phyloP scores from a whole-genome alignment of 2,797 vertebrate species.

The Dermochelys coriacea region DNA sequence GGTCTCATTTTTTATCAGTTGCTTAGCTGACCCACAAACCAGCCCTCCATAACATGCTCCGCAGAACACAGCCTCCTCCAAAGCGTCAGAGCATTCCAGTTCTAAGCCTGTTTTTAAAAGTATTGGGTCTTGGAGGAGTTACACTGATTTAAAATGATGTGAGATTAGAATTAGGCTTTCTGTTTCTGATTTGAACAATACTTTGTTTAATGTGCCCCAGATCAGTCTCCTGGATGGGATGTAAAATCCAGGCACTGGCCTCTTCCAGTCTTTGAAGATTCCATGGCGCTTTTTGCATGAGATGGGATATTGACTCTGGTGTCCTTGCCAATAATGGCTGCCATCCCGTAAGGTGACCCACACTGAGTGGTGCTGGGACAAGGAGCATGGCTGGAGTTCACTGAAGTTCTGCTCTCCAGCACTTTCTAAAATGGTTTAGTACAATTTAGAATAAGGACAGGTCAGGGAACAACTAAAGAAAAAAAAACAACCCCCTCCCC shows the following conservation, averaged over 20 bases:
- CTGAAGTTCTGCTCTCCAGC: slow-evolving; percentile 19
- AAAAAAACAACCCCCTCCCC: slow-evolving; percentile 1
- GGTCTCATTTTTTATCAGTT: not conserved
- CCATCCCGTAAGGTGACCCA: not conserved
- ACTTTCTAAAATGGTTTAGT: slow-evolving; percentile 8
- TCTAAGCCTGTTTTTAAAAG: not conserved
- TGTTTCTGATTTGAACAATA: not conserved
- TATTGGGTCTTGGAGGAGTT: not conserved
- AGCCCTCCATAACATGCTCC: not conserved
- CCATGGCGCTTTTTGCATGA: not conserved
- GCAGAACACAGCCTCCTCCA: not conserved
- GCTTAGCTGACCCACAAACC: not conserved
- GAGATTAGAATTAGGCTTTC: not conserved
- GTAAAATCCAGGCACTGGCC: not conserved
- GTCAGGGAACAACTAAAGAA: not conserved
- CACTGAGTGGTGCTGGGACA: not conserved
- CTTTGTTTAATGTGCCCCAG: not conserved
- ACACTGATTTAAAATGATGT: not conserved
- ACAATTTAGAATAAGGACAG: not conserved
- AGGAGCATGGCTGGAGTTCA: not conserved
- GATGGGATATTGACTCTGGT: not conserved
- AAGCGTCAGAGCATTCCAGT: not conserved
- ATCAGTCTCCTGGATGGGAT: not conserved
- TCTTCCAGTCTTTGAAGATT: not conserved
- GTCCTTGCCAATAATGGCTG: not conserved